phyloP scores from a whole-genome alignment of 2,888 invertebrate genomes.

The Syritta pipiens region DNA sequence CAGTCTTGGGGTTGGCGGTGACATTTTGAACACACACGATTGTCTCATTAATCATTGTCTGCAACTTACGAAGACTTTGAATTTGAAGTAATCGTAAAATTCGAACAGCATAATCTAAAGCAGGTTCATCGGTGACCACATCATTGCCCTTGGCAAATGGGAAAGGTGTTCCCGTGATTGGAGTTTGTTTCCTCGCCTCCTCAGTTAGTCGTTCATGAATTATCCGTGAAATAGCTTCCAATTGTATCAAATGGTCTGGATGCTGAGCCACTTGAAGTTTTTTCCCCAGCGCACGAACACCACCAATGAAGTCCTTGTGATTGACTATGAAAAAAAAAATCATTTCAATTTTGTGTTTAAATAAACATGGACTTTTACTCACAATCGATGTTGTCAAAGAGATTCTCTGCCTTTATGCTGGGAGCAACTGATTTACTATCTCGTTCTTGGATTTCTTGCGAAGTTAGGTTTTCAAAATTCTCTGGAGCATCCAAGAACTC shows the following conservation, averaged over 20 bases:
- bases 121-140: constrained; percentile 84
- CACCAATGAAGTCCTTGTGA: constrained; percentile 89
- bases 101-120: constrained; percentile 86
- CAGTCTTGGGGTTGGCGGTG: constrained; percentile 98
- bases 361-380: constrained; percentile 78
- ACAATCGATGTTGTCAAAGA: constrained; percentile 93
- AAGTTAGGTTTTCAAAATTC: constrained; percentile 85
- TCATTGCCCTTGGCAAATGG: constrained; percentile 84
- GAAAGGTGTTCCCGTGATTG: constrained; percentile 82
- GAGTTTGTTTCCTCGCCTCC: constrained; percentile 78
- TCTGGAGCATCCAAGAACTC: constrained; percentile 89
- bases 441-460: constrained; percentile 82
- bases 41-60: constrained; percentile 96
- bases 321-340: constrained; percentile 82
- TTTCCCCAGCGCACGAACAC: constrained; percentile 88
- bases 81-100: constrained; percentile 88
- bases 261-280: constrained; percentile 90
- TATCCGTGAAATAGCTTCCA: constrained; percentile 85
- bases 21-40: constrained; percentile 94
- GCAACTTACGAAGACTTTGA: constrained; percentile 82
- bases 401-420: constrained; percentile 88
- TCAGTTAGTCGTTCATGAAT: constrained; percentile 82
- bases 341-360: not conserved
- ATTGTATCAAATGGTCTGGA: constrained; percentile 87
- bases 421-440: constrained; percentile 83